Conservation (phyloP, 2,888 invertebrate species). For the Loripinus fragilis region DNA sequence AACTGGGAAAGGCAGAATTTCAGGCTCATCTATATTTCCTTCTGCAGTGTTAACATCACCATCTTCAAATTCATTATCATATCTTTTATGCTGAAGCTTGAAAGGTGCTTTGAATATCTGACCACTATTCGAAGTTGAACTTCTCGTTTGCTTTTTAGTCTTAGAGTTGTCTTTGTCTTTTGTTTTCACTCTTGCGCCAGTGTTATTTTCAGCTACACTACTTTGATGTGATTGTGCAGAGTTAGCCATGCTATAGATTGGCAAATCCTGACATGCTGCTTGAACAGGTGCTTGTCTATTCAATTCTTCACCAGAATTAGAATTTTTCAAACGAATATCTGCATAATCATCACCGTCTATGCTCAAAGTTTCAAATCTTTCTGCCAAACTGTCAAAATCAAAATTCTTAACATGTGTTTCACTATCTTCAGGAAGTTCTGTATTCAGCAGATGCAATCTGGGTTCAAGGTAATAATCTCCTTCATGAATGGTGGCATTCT, state of each 20-base stretch:
- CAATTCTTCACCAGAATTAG: neutral
- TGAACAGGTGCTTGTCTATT: too few relatives aligned
- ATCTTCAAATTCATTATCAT: neutral
- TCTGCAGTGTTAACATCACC: neutral
- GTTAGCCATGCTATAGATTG: neutral
- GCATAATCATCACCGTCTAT: slow-evolving; percentile 10
- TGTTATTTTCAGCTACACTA: neutral
- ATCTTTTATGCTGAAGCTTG: neutral
- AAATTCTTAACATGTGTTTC: neutral
- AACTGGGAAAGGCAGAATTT: neutral
- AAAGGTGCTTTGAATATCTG: neutral
- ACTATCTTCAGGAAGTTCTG: neutral
- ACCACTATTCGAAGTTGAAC: neutral
- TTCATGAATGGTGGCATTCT: neutral
- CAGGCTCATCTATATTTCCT: neutral
- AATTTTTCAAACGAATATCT: neutral
- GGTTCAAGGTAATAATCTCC: neutral
- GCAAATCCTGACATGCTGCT: neutral
- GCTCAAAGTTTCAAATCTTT: neutral
- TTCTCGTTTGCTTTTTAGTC: neutral
- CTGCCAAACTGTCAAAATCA: neutral
- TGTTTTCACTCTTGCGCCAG: neutral
- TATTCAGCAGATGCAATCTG: neutral
- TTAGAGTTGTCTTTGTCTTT: neutral
- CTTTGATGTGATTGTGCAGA: neutral